Percentiles rank a stretch among this genome's conserved stretches.
phyloP scores from a whole-genome alignment of 2,797 vertebrate genomes.

The Cygnus olor region DNA sequence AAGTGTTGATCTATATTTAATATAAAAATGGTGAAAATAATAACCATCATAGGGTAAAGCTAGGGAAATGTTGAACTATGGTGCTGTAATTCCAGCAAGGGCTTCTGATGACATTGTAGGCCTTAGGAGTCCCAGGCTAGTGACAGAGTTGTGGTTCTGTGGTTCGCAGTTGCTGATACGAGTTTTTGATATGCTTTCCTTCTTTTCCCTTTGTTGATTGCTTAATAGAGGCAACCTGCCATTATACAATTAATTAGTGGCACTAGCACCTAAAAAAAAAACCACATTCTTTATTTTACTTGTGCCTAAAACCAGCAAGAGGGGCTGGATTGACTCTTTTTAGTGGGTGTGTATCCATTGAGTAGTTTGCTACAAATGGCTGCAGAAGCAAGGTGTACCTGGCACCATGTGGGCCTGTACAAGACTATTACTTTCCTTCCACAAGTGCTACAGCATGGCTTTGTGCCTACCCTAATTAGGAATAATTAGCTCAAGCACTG shows the following conservation, averaged over 20 bases:
- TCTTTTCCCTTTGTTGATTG: neutral
- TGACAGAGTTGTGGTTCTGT: neutral
- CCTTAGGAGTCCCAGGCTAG: neutral
- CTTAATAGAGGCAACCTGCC: neutral
- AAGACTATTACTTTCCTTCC: neutral
- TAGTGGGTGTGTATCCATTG: neutral
- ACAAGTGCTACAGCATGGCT: fast-evolving
- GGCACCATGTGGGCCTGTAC: neutral
- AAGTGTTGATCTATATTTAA: neutral
- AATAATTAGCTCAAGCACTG: constrained; percentile 5
- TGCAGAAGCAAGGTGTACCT: neutral
- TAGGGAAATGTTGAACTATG: neutral
- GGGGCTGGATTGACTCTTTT: neutral
- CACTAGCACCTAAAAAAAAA: neutral
- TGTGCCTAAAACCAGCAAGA: neutral
- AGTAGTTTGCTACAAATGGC: neutral
- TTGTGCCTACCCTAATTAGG: constrained; percentile 5
- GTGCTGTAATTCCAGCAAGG: neutral
- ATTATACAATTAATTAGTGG: neutral
- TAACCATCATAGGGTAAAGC: neutral
- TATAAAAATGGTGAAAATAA: neutral
- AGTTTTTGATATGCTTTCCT: neutral
- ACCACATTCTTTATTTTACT: neutral
- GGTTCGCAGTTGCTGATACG: neutral
- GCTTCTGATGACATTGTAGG: neutral